A percentile compares a stretch with the other conserved stretches of the same genome.
Evolutionary conservation across 2,797 vertebrate species (phyloP).

Genomic region (Tarsius wallacei): DNA sequence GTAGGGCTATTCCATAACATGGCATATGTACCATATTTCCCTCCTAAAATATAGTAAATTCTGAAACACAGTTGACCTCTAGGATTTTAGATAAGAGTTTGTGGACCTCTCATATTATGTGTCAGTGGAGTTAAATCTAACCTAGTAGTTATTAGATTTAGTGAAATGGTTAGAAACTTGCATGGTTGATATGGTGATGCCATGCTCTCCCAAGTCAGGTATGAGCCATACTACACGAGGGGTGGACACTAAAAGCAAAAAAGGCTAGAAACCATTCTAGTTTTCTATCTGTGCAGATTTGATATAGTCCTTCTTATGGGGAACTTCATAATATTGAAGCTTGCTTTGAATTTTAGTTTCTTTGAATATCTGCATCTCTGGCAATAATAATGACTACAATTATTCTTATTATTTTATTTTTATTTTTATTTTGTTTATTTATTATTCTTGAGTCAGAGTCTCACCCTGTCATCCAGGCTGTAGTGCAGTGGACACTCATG

Average conservation of each 20-base stretch:
- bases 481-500: too few species aligned
- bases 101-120: not conserved
- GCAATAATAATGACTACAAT: constrained; percentile 43
- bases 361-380: constrained; percentile 22
- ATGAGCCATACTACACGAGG: too few species aligned
- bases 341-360: constrained; percentile 36
- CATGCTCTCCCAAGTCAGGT: too few species aligned
- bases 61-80: not conserved
- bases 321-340: not conserved
- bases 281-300: constrained; percentile 1
- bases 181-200: too few species aligned
- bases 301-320: not conserved
- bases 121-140: not conserved
- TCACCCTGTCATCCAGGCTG: not conserved
- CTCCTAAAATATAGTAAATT: constrained; percentile 64
- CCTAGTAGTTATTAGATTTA: constrained; percentile 5
- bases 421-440: too few species aligned
- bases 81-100: constrained; percentile 60
- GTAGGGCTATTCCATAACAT: not conserved
- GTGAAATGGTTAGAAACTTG: constrained; percentile 16
- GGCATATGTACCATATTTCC: not conserved
- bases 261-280: not conserved
- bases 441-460: too few species aligned
- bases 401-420: not conserved
- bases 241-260: not conserved